Evolutionary conservation across 2,113 vertebrate genomes (phyloP), one percentile per base, ranked within the genome.

Genomic region (Nothocercus julius): DNA sequence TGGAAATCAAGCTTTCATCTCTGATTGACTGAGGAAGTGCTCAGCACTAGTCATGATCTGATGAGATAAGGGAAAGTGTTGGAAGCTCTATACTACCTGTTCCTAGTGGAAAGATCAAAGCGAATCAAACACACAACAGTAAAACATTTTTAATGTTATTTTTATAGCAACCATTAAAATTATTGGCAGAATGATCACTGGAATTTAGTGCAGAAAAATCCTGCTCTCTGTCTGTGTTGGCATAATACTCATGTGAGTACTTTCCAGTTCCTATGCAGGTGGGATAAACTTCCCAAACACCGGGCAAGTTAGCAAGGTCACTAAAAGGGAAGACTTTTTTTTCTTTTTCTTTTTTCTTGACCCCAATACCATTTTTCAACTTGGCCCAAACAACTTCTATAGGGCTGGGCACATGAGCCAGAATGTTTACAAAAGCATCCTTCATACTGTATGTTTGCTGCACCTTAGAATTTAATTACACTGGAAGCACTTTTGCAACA

Each of bases 81-180:
- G 42, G 11, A 81, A 74, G n/a, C 14, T 74, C 58, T 24, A 49
- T 62, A 32, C 11, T 47, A 0, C 25, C 63, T 58, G 17, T 58
- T 32, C 28, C 54, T 53, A 70, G 40, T 62, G 45, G 17, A n/a
- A 90, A 66, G 7, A 80, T 34, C 40, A 83, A 88, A 82, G 9
- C 16, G 58, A 93, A 40, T 54, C 47, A 61, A 87, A 73, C 4
- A 32, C 25, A 42, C 27, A 87, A 63, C n/a, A 45, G 19, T 45
- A 6, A 4, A n/a, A 49, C 6, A 3, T n/a, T 36, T 83, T 67
- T 30, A 47, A 66, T 53, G 6, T 53, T 49, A 45, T 44, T 90
- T 85, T 93, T 79, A n/a, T 15, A 87, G 62, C 75, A 74, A 30
- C 25, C 38, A 36, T 38, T 34, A 54, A 79, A 89, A 82, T 91